Evolutionary conservation across 2,797 vertebrate species (phyloP).

Genomic region (Gastrophryne carolinensis): DNA sequence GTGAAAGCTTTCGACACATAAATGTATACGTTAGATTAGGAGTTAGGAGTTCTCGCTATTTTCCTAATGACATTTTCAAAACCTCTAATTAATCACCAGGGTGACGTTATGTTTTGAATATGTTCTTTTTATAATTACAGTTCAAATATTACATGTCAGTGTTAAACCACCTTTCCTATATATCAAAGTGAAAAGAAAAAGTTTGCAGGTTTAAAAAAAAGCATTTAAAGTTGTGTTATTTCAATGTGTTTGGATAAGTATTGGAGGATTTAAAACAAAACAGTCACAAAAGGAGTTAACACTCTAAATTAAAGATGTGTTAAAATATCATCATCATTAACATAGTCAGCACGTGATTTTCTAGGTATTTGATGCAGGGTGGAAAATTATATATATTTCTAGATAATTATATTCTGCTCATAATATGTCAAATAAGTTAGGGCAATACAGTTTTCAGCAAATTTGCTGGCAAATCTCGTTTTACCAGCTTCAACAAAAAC

Average conservation of each 20-base stretch:
- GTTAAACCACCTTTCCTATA: neutral
- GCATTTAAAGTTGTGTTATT: neutral
- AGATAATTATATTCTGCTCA: neutral
- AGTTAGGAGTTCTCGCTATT: constrained; percentile 11
- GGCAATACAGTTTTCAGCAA: neutral
- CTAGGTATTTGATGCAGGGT: neutral
- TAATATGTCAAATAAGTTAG: neutral
- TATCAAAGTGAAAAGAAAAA: neutral
- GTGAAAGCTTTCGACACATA: neutral
- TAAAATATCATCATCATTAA: constrained; percentile 5
- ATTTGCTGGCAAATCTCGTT: neutral
- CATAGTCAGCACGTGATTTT: neutral
- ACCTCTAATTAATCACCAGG: constrained; percentile 28
- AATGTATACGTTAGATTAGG: neutral
- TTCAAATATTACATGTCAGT: neutral
- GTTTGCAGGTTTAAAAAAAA: neutral
- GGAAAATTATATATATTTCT: neutral
- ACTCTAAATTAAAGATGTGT: constrained; percentile 1
- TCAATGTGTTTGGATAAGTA: neutral
- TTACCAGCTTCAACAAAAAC: neutral
- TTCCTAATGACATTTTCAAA: constrained; percentile 21
- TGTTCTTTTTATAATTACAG: constrained; percentile 7
- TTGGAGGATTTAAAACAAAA: neutral
- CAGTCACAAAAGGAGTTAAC: neutral
- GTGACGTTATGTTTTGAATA: neutral